phyloP scores from a whole-genome alignment of 2,888 invertebrate genomes.

The Petrolisthes cinctipes region DNA sequence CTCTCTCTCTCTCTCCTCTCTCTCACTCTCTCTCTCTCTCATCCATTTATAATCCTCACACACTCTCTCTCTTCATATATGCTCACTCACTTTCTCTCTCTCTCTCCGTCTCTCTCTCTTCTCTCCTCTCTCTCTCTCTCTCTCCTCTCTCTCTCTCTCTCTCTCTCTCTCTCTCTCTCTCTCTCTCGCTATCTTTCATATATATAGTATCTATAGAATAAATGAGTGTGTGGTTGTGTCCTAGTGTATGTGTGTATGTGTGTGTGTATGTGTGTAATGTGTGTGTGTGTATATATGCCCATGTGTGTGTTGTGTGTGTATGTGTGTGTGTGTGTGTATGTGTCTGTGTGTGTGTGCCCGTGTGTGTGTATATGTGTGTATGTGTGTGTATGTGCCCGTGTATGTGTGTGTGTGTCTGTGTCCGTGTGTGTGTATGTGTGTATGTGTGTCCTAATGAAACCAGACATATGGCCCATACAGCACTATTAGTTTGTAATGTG shows the following conservation, averaged over 20 bases:
- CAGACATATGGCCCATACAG: no score
- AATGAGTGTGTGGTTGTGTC: background rate
- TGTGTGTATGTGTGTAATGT: background rate
- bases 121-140: background rate
- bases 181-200: background rate
- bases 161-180: background rate
- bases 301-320: background rate
- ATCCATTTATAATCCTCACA: background rate
- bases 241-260: background rate
- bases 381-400: constrained; percentile 4
- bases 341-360: constrained; percentile 9
- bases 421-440: background rate
- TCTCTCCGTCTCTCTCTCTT: background rate
- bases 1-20: background rate
- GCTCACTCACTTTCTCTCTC: background rate
- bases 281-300: background rate
- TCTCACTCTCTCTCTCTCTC: background rate
- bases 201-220: background rate
- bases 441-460: background rate
- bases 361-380: constrained; percentile 18
- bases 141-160: background rate
- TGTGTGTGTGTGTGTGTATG: constrained; percentile 16
- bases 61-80: background rate
- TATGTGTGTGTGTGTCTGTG: constrained; percentile 22
- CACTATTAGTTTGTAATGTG: no score